phyloP scores from a whole-genome alignment of 2,797 vertebrate genomes.

The Antennarius maculatus region DNA sequence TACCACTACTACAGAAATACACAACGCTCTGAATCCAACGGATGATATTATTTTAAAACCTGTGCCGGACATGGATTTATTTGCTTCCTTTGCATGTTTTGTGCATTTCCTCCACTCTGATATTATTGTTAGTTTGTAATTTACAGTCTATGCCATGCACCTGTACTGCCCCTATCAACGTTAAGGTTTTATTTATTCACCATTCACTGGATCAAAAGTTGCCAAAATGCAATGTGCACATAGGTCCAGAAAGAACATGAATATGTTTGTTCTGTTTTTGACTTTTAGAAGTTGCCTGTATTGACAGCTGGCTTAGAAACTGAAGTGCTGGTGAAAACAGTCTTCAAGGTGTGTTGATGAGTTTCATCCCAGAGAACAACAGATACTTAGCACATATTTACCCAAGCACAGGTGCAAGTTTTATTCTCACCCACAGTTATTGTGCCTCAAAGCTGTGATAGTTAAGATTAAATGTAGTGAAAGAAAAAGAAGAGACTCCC shows the following conservation, averaged over 20 bases:
- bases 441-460: conserved; percentile 67
- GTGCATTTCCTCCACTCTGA: conserved; percentile 4
- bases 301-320: conserved; percentile 54
- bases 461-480: conserved; percentile 57
- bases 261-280: conserved; percentile 52
- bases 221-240: not conserved
- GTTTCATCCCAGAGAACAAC: conserved; percentile 46
- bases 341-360: conserved; percentile 52
- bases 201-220: conserved; percentile 52
- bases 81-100: not conserved
- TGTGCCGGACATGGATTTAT: conserved; percentile 3
- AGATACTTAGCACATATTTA: conserved; percentile 49
- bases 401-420: conserved; percentile 52
- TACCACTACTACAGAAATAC: conserved; percentile 28
- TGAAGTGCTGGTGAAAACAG: conserved; percentile 62
- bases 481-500: conserved; percentile 22
- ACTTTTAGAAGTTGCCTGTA: conserved; percentile 56
- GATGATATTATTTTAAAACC: conserved; percentile 22
- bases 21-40: conserved; percentile 24
- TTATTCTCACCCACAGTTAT: conserved; percentile 58
- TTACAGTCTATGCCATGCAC: conserved; percentile 19
- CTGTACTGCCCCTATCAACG: conserved; percentile 18
- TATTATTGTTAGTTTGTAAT: conserved; percentile 17
- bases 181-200: conserved; percentile 22
- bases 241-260: conserved; percentile 25